Evolutionary conservation across 2,113 vertebrate species (phyloP).

Genomic region (Rhodinocichla rosea): DNA sequence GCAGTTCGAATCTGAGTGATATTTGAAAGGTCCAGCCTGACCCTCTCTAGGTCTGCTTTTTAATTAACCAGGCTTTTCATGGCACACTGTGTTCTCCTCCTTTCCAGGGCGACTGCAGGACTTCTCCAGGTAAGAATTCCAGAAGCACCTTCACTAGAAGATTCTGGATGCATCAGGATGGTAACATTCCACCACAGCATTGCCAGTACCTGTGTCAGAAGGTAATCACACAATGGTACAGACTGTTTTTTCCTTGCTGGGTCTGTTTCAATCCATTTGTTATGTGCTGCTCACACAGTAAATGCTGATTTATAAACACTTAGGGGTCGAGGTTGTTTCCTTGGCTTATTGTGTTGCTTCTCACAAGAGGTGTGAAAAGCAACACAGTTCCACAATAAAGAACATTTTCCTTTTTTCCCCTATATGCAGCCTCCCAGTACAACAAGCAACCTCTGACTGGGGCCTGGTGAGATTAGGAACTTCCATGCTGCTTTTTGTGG

Average conservation of each 20-base stretch:
- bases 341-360: constrained; percentile 19
- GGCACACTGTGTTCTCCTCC: neutral
- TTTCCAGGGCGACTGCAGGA: neutral
- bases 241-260: neutral
- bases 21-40: neutral
- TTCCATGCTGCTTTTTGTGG: neutral
- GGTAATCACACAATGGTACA: neutral
- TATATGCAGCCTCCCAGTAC: neutral
- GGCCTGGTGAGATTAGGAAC: neutral
- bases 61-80: neutral
- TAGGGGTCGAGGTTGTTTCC: constrained; percentile 67
- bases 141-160: neutral
- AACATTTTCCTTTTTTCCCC: neutral
- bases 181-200: neutral
- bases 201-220: neutral
- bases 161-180: neutral
- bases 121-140: neutral
- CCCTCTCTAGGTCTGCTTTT: neutral
- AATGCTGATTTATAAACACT: constrained; percentile 17
- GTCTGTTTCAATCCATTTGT: neutral
- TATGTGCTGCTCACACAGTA: neutral
- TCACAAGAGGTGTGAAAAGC: constrained; percentile 15
- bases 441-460: neutral
- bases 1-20: neutral
- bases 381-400: neutral